Percentiles rank a stretch among this genome's conserved stretches.
These are phyloP conservation scores for Psettodes erumei DNA, from an alignment of 2,113 vertebrate genomes.

Conservation along the genomic window DNA sequence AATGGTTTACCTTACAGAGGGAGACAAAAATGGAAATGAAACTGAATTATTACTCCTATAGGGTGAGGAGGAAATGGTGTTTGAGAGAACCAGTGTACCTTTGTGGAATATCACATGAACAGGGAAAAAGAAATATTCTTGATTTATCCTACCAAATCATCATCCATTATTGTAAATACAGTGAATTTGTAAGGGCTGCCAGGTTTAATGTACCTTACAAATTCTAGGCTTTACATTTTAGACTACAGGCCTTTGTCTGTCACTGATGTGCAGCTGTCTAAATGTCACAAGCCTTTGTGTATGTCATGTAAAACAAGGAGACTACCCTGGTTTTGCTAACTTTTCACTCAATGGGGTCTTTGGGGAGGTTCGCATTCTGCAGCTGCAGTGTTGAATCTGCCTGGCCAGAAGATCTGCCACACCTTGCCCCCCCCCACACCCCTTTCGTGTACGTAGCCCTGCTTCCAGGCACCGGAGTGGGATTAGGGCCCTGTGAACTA, in stretches of 20 bases:
- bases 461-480: conserved; percentile 49
- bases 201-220: conserved; percentile 23
- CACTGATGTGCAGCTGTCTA: conserved; percentile 16
- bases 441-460: background rate
- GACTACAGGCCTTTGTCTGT: conserved; percentile 11
- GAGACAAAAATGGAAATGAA: background rate
- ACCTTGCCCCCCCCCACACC: conserved; percentile 50
- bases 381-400: conserved; percentile 48
- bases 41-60: background rate
- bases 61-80: background rate
- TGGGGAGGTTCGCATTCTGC: conserved; percentile 33
- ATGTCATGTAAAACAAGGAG: conserved; percentile 32
- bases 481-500: conserved; percentile 66
- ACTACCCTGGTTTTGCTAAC: conserved; percentile 24
- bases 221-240: conserved; percentile 16
- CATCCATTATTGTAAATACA: conserved; percentile 11
- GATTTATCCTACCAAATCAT: conserved; percentile 21
- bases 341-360: conserved; percentile 32
- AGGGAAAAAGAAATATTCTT: background rate
- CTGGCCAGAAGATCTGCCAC: conserved; percentile 43
- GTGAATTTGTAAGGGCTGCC: conserved; percentile 1
- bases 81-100: background rate
- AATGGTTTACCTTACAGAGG: conserved; percentile 1
- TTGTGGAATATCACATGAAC: conserved; percentile 21
- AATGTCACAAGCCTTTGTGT: conserved; percentile 8